These are phyloP conservation scores for Salmo trutta DNA, from an alignment of 2,797 vertebrate genomes.

Conservation along the genomic window DNA sequence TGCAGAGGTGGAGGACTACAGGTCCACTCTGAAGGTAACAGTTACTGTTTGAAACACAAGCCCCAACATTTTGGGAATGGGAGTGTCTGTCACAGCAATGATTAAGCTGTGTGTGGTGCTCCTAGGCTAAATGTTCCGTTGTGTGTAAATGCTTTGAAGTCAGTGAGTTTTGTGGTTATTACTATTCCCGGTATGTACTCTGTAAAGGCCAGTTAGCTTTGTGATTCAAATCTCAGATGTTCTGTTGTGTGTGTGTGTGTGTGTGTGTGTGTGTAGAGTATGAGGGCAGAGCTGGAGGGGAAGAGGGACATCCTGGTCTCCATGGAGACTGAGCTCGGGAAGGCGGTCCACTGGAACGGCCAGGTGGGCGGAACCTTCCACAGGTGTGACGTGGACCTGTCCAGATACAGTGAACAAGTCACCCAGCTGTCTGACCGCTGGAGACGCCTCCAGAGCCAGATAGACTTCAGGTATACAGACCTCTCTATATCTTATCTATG, in stretches of 20 bases:
- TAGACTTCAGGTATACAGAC: slow-evolving; percentile 83
- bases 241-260: slow-evolving; percentile 16
- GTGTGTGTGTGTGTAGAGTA: slow-evolving; percentile 70
- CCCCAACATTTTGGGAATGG: not conserved
- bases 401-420: slow-evolving; percentile 85
- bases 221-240: not conserved
- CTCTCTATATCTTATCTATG: not conserved
- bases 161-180: not conserved
- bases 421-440: slow-evolving; percentile 86
- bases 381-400: slow-evolving; percentile 87
- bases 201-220: not conserved
- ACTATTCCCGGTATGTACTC: not conserved
- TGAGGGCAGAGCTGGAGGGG: slow-evolving; percentile 84
- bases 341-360: slow-evolving; percentile 79
- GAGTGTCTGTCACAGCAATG: not conserved
- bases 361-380: slow-evolving; percentile 79
- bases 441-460: slow-evolving; percentile 87
- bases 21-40: slow-evolving; percentile 76
- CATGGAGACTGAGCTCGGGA: slow-evolving; percentile 84
- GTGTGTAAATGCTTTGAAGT: not conserved
- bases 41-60: not conserved
- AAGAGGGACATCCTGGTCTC: slow-evolving; percentile 80
- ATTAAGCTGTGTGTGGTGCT: not conserved
- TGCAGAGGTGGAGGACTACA: slow-evolving; percentile 86
- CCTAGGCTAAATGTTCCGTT: not conserved